phyloP scores from a whole-genome alignment of 2,888 invertebrate genomes.

The Dicranocentrus wangi region DNA sequence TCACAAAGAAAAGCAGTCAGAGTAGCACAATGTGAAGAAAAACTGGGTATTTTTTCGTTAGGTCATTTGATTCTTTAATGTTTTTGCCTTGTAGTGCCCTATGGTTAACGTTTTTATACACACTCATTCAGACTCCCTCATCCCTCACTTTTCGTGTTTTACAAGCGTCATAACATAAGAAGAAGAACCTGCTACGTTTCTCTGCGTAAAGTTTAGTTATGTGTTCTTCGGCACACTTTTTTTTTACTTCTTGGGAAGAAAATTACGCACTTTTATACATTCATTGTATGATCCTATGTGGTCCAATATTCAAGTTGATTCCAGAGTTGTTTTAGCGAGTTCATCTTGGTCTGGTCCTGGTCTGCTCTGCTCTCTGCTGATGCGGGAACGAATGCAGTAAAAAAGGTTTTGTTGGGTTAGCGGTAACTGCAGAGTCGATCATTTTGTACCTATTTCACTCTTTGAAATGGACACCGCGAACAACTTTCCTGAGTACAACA shows the following conservation, averaged over 20 bases:
- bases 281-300: too few relatives aligned
- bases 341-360: too few relatives aligned
- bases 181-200: not conserved
- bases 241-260: too few relatives aligned
- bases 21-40: conserved; percentile 17
- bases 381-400: too few relatives aligned
- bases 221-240: too few relatives aligned
- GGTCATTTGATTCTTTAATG: conserved; percentile 20
- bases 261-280: too few relatives aligned
- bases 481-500: not conserved
- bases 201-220: too few relatives aligned
- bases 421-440: not conserved
- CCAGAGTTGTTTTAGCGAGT: too few relatives aligned
- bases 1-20: not conserved
- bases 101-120: not conserved
- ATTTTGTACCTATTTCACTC: conserved; percentile 10
- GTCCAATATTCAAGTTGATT: too few relatives aligned
- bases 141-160: conserved; percentile 11
- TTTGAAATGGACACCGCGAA: conserved; percentile 5
- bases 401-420: too few relatives aligned
- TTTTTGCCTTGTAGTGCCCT: not conserved
- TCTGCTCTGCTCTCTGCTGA: too few relatives aligned
- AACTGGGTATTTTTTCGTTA: conserved; percentile 37
- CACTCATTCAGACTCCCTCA: not conserved
- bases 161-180: not conserved